Evolutionary conservation across 1,140 invertebrate genomes (phyloP).

Genomic region (Varroa destructor): DNA sequence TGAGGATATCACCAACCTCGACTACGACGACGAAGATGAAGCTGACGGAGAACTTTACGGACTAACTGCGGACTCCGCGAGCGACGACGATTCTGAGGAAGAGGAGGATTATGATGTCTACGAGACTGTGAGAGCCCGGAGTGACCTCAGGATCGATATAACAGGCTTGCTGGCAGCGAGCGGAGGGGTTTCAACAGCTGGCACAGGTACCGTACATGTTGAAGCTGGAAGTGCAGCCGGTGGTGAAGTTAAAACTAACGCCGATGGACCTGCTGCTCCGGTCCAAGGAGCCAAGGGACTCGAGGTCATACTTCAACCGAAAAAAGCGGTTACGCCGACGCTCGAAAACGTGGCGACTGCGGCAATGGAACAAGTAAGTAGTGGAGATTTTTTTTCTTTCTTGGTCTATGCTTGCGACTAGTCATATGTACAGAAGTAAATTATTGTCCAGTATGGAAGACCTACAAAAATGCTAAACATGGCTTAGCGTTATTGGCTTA

Average conservation of each 20-base stretch:
- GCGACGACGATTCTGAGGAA: conserved; percentile 2
- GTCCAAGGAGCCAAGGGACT: neutral
- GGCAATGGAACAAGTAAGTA: conserved; percentile 5
- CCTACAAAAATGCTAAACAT: neutral
- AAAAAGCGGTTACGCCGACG: conserved; percentile 14
- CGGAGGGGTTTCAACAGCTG: neutral
- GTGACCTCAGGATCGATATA: conserved; percentile 6
- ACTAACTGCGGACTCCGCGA: conserved; percentile 12
- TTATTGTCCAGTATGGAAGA: neutral
- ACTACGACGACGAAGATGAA: conserved; percentile 14
- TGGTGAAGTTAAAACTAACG: too few relatives aligned
- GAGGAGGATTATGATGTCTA: conserved; percentile 22
- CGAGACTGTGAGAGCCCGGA: conserved; percentile 15
- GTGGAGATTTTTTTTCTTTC: neutral
- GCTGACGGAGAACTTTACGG: conserved; percentile 13
- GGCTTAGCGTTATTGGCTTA: neutral
- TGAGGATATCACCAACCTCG: conserved; percentile 30
- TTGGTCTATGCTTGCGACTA: neutral
- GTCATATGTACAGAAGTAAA: neutral
- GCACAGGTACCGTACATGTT: too few relatives aligned
- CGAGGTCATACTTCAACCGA: neutral
- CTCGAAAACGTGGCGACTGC: neutral
- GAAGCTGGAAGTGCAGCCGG: neutral
- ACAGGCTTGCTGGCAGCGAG: neutral
- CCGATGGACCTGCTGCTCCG: too few relatives aligned